Conservation (phyloP, 64 coral and sea anemone genomes). For the Trachythela sp. region DNA sequence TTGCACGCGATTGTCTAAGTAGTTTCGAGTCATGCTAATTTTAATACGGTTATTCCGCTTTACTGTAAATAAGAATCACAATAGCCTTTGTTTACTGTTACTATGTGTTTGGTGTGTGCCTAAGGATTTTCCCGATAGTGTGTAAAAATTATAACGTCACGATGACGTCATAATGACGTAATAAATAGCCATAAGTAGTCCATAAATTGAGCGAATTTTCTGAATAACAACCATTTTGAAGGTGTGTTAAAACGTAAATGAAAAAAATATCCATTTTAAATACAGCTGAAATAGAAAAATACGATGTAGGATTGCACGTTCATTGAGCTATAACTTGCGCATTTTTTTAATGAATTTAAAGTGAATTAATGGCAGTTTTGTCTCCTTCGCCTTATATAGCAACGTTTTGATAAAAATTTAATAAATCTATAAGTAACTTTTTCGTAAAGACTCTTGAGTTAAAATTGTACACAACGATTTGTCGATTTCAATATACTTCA, state of each 20-base stretch:
- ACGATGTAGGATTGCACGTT: not conserved
- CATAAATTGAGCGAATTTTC: not conserved
- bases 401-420: no score
- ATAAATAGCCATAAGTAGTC: not conserved
- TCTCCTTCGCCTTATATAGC: no score
- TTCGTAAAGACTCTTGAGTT: no score
- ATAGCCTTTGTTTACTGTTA: not conserved
- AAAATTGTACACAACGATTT: no score
- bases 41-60: not conserved
- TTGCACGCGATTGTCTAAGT: not conserved
- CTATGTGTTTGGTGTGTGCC: not conserved
- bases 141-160: not conserved
- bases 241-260: not conserved
- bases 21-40: not conserved
- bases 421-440: no score
- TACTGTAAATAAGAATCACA: not conserved
- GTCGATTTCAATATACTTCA: no score
- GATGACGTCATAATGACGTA: not conserved
- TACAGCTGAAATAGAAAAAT: not conserved
- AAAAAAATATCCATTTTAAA: not conserved
- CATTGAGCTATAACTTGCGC: not conserved
- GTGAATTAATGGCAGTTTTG: not conserved
- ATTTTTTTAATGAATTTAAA: no score
- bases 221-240: not conserved
- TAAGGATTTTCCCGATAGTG: not conserved